A percentile compares a stretch with the other conserved stretches of the same genome.
phyloP scores from a whole-genome alignment of 1,140 invertebrate genomes.

The Saccostrea glomerata region DNA sequence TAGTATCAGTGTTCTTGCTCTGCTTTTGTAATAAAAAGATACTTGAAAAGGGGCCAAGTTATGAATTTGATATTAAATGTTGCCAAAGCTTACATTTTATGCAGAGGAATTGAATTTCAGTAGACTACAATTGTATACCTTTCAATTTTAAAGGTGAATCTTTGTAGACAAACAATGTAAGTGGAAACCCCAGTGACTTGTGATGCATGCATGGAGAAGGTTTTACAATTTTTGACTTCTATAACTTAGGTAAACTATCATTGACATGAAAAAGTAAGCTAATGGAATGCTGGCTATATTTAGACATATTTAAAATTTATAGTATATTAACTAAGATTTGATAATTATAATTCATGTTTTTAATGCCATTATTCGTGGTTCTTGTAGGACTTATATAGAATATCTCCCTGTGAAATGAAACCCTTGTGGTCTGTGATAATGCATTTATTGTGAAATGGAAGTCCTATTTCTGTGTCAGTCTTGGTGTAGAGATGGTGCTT shows the following conservation, averaged over 20 bases:
- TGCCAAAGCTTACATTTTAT: background rate
- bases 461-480: background rate
- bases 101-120: constrained; percentile 11
- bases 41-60: constrained; percentile 22
- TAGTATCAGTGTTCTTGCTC: background rate
- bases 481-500: background rate
- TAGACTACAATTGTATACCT: background rate
- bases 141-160: background rate
- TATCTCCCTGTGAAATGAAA: too few relatives aligned
- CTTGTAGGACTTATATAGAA: too few relatives aligned
- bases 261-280: background rate
- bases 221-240: background rate
- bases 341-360: too few relatives aligned
- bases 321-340: too few relatives aligned
- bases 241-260: background rate
- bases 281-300: too few relatives aligned
- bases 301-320: too few relatives aligned
- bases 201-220: background rate
- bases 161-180: background rate
- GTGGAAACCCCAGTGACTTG: background rate
- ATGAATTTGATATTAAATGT: constrained; percentile 33
- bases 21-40: background rate
- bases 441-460: background rate
- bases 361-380: too few relatives aligned
- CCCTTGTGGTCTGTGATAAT: too few relatives aligned